Percentiles rank a stretch among this genome's conserved stretches.
Evolutionary conservation across 35 echinoderm and acorn worm species (phyloP).

Genomic region (Apostichopus japonicus): DNA sequence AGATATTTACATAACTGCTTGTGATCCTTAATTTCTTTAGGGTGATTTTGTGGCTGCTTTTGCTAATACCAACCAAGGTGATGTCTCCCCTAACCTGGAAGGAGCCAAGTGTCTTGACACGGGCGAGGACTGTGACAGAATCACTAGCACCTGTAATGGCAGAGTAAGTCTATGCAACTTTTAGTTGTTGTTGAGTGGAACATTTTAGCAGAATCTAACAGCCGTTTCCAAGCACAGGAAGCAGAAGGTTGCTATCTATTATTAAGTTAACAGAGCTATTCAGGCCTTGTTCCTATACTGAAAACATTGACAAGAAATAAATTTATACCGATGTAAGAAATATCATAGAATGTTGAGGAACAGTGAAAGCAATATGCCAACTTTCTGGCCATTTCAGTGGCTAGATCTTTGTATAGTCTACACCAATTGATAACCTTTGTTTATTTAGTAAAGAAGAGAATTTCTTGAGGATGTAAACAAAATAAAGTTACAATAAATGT

Average conservation of each 20-base stretch:
- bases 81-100: slow-evolving; percentile 81
- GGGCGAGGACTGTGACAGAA: slow-evolving; percentile 65
- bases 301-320: too few relatives aligned
- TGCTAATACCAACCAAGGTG: slow-evolving; percentile 90
- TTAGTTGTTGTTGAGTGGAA: neutral
- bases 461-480: too few relatives aligned
- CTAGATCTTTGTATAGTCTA: too few relatives aligned
- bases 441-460: too few relatives aligned
- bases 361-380: too few relatives aligned
- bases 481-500: too few relatives aligned
- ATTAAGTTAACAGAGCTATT: neutral
- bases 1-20: neutral
- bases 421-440: too few relatives aligned
- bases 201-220: neutral
- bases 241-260: neutral
- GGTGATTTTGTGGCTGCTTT: slow-evolving; percentile 94
- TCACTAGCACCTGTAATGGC: slow-evolving; percentile 81
- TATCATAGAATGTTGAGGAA: too few relatives aligned
- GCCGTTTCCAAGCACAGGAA: neutral
- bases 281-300: too few relatives aligned
- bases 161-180: slow-evolving; percentile 59
- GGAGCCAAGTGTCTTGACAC: slow-evolving; percentile 82
- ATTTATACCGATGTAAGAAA: too few relatives aligned
- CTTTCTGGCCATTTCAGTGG: too few relatives aligned
- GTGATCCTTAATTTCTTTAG: slow-evolving; percentile 17